These are phyloP conservation scores for Branchipolynoe longqiensis DNA, from an alignment of 2,888 invertebrate genomes.

Conservation along the genomic window DNA sequence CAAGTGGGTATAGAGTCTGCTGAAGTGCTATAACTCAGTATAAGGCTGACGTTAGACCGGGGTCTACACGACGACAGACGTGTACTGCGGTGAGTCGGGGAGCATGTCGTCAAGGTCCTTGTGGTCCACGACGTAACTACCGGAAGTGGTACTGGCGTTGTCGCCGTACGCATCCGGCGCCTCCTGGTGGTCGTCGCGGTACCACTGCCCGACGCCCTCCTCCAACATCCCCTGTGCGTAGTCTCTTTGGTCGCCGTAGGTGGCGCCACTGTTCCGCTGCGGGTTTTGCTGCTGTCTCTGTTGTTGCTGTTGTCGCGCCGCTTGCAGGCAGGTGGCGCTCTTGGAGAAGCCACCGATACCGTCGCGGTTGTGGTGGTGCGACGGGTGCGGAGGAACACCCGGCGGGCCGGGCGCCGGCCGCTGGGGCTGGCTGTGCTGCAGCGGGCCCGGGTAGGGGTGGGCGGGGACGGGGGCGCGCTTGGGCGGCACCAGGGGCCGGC, in stretches of 20 bases:
- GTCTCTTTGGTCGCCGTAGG: background rate
- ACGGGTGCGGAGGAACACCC: background rate
- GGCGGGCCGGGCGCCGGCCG: too few relatives aligned
- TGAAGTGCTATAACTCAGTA: background rate
- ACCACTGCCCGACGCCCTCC: background rate
- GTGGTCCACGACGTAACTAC: constrained; percentile 28
- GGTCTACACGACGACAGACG: constrained; percentile 26
- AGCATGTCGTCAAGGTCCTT: constrained; percentile 45
- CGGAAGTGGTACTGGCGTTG: constrained; percentile 31
- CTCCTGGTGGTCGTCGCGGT: too few relatives aligned
- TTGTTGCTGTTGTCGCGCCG: background rate
- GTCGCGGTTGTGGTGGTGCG: background rate
- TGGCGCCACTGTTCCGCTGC: background rate
- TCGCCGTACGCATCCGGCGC: constrained; percentile 31
- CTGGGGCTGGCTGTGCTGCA: background rate
- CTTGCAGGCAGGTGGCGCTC: background rate
- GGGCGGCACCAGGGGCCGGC: background rate
- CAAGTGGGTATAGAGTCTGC: background rate
- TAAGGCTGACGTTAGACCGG: background rate
- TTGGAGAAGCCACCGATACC: background rate
- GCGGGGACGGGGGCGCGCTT: background rate
- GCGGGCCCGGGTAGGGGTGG: background rate
- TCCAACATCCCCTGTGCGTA: background rate
- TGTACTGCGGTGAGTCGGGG: constrained; percentile 10
- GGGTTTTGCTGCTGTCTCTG: background rate